Evolutionary conservation across 2,113 vertebrate species (phyloP).

Genomic region (Connochaetes taurinus): DNA sequence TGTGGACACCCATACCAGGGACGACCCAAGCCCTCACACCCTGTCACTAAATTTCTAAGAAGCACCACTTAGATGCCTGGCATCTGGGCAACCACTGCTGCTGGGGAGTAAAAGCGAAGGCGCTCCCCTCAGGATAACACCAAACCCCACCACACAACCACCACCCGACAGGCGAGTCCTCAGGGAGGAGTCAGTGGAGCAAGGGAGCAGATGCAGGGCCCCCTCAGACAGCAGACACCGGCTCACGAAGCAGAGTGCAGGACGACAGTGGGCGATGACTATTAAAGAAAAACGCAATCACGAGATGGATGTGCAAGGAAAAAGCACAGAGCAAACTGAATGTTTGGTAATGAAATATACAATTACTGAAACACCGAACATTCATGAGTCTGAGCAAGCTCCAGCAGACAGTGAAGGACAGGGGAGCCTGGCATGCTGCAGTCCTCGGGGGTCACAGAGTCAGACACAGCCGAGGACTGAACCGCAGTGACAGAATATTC

Average conservation of each 20-base stretch:
- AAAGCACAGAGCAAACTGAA: not conserved
- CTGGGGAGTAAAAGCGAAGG: not conserved
- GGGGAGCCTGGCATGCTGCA: not conserved
- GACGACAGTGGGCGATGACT: fast-evolving
- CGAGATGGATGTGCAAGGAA: not conserved
- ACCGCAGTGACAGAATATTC: not conserved
- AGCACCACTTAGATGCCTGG: not conserved
- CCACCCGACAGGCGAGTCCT: fast-evolving
- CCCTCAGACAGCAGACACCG: not conserved
- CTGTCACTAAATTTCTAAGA: not conserved
- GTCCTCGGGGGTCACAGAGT: not conserved
- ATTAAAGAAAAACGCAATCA: too few species aligned
- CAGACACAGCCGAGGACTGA: not conserved
- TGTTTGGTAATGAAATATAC: not conserved
- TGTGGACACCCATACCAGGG: not conserved
- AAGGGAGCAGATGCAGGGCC: not conserved
- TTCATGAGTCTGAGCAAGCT: not conserved
- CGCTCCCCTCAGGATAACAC: not conserved
- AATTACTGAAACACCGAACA: not conserved
- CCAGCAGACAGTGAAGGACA: not conserved
- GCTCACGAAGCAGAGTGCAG: too few species aligned
- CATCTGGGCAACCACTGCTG: not conserved
- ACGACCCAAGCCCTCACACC: not conserved
- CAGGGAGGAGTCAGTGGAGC: not conserved
- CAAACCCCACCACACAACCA: not conserved